phyloP scores from a whole-genome alignment of 2,797 vertebrate species.

The Micropoecilia bifurca region DNA sequence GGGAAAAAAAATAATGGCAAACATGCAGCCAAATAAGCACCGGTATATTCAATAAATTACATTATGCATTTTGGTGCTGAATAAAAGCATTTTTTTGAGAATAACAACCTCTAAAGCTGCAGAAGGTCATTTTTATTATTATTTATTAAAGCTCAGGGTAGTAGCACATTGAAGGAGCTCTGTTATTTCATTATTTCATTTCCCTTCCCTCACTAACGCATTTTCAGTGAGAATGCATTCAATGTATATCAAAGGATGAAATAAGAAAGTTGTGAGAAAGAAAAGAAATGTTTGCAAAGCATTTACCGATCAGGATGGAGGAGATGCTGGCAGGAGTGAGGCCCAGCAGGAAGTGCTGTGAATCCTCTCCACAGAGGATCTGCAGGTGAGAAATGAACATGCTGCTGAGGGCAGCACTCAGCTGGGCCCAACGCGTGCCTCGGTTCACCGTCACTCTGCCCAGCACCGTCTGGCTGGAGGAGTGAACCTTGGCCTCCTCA shows the following conservation, averaged over 20 bases:
- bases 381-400: conserved; percentile 87
- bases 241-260: neutral
- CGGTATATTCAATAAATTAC: neutral
- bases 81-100: neutral
- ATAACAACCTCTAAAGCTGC: neutral
- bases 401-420: conserved; percentile 83
- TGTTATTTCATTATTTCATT: too few species aligned
- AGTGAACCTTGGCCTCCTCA: conserved; percentile 39
- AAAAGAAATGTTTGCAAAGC: neutral
- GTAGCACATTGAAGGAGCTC: too few species aligned
- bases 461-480: conserved; percentile 70
- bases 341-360: conserved; percentile 80
- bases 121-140: neutral
- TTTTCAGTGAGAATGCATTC: too few species aligned
- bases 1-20: neutral
- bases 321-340: conserved; percentile 83
- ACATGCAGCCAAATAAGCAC: neutral
- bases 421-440: conserved; percentile 86
- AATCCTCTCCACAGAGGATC: conserved; percentile 83
- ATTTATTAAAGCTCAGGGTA: too few species aligned
- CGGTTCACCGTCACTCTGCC: conserved; percentile 86
- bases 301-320: conserved; percentile 87
- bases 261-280: neutral
- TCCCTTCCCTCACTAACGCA: too few species aligned
- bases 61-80: neutral